Evolutionary conservation across 1,140 invertebrate genomes (phyloP).

Genomic region (Temnothorax curvispinosus): DNA sequence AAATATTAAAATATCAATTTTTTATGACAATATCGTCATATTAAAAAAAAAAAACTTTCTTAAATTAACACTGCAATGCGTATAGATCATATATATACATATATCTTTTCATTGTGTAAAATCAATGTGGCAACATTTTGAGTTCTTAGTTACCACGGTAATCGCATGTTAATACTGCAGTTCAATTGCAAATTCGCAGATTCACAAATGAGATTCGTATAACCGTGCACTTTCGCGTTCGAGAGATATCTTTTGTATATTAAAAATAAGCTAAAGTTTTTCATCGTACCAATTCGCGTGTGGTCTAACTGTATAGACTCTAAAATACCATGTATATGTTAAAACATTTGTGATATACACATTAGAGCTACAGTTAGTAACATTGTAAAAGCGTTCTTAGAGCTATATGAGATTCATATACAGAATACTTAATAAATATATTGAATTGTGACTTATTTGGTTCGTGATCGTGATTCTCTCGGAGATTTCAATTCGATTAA

Average conservation of each 20-base stretch:
- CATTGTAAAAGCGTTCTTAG: conserved; percentile 41
- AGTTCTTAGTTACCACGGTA: neutral
- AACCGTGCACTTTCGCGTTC: neutral
- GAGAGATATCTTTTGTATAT: conserved; percentile 24
- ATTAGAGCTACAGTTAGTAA: conserved; percentile 47
- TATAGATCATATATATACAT: conserved; percentile 17
- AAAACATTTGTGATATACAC: conserved; percentile 44
- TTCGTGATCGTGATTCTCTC: neutral
- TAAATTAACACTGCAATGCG: neutral
- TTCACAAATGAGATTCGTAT: conserved; percentile 62
- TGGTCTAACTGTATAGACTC: conserved; percentile 10
- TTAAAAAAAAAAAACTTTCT: neutral
- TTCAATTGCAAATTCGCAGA: conserved; percentile 50
- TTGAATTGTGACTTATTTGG: conserved; percentile 7
- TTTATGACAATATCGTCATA: neutral
- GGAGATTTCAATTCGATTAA: neutral
- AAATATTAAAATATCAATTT: neutral
- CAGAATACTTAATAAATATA: conserved; percentile 50
- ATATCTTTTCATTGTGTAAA: neutral
- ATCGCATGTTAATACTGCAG: conserved; percentile 20
- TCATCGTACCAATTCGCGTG: neutral
- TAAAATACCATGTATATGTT: conserved; percentile 36
- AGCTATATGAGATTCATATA: conserved; percentile 45
- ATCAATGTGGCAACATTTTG: neutral
- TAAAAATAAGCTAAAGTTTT: conserved; percentile 35